Percentiles rank a stretch among this genome's conserved stretches.
Evolutionary conservation across 2,113 vertebrate species (phyloP).

Genomic region (Equus quagga): DNA sequence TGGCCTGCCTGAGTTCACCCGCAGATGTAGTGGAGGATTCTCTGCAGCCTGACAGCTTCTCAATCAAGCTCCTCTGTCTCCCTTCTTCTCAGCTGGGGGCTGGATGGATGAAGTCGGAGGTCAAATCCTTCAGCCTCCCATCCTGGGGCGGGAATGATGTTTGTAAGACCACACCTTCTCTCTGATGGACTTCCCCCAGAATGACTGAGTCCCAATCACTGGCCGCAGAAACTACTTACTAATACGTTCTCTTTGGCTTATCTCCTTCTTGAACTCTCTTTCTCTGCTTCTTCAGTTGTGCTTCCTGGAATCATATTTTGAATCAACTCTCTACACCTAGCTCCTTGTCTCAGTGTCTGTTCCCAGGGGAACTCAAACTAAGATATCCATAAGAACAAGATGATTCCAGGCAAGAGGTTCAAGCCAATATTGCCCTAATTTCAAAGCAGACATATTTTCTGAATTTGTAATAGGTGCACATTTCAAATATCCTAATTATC

Average conservation of each 20-base stretch:
- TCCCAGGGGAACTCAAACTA: neutral
- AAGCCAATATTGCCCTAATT: neutral
- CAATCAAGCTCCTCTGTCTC: accelerated
- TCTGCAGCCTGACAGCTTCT: no score
- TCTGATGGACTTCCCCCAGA: neutral
- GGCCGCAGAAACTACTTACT: no score
- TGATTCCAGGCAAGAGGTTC: neutral
- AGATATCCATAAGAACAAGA: neutral
- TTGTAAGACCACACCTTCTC: neutral
- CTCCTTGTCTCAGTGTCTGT: neutral
- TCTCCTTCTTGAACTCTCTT: neutral
- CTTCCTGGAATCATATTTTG: neutral
- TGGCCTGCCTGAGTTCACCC: no score
- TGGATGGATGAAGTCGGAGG: neutral
- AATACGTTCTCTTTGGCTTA: neutral
- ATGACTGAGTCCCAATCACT: neutral
- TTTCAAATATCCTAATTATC: neutral
- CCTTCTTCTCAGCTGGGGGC: neutral
- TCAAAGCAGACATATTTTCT: neutral
- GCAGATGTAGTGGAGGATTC: neutral
- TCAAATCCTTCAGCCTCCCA: neutral
- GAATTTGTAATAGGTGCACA: neutral
- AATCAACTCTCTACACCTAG: neutral
- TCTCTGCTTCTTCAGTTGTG: accelerated
- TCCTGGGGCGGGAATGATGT: neutral